phyloP scores from a whole-genome alignment of 2,888 invertebrate genomes.

The Acronicta psi region DNA sequence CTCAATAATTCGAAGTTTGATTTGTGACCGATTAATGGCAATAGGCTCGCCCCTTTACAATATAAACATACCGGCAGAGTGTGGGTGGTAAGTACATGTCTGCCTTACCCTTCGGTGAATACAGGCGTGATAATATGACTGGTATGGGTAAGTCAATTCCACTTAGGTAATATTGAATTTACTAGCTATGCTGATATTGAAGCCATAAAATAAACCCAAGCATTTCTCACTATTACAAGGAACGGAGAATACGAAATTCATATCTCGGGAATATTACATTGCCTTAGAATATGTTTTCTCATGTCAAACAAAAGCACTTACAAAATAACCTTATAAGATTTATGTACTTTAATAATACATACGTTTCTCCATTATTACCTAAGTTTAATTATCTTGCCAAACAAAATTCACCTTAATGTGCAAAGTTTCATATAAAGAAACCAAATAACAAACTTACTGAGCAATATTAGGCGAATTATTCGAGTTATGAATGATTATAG shows the following conservation, averaged over 20 bases:
- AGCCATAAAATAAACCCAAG: too few species aligned
- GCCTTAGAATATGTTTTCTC: constrained; percentile 6
- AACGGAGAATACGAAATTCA: not conserved
- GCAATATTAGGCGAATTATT: constrained; percentile 39
- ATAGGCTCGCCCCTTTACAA: too few species aligned
- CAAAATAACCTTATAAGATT: constrained; percentile 10
- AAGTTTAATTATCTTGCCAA: constrained; percentile 42
- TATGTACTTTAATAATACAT: constrained; percentile 19
- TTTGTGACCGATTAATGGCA: too few species aligned
- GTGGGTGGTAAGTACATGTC: too few species aligned
- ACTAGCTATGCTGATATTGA: too few species aligned
- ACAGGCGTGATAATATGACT: too few species aligned
- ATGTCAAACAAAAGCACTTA: constrained; percentile 5
- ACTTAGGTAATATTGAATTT: too few species aligned
- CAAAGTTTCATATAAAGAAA: constrained; percentile 42
- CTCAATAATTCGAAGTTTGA: too few species aligned
- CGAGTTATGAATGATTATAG: constrained; percentile 44
- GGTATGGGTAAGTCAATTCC: too few species aligned
- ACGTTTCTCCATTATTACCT: constrained; percentile 26
- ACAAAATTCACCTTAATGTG: constrained; percentile 25
- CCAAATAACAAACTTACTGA: constrained; percentile 35
- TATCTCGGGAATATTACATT: constrained; percentile 4
- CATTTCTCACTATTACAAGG: too few species aligned
- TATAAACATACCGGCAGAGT: not conserved
- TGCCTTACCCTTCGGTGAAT: too few species aligned